These are phyloP conservation scores for Orthonychiurus folsomi DNA, from an alignment of 2,888 invertebrate genomes.

Conservation along the genomic window DNA sequence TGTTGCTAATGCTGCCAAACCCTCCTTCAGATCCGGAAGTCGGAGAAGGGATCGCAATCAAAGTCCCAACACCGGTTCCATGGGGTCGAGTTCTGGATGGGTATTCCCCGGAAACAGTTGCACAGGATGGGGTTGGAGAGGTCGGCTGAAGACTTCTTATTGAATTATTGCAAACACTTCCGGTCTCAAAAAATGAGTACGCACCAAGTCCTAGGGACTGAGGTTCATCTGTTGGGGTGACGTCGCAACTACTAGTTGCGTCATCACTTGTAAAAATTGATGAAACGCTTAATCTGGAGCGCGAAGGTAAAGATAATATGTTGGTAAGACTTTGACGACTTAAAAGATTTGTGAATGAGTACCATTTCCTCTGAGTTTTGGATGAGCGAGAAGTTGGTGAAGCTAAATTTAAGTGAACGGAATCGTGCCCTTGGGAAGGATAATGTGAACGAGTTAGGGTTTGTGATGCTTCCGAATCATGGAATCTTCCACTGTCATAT, in stretches of 20 bases:
- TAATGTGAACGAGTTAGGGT: too few species aligned
- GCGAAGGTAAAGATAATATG: constrained; percentile 28
- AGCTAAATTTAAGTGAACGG: too few species aligned
- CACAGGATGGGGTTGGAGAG: constrained; percentile 33
- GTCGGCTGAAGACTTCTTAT: constrained; percentile 11
- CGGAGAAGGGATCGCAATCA: not conserved
- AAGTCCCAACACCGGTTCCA: too few species aligned
- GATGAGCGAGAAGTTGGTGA: constrained; percentile 25
- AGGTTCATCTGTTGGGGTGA: constrained; percentile 8
- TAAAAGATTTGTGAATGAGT: constrained; percentile 38
- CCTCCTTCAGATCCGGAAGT: not conserved
- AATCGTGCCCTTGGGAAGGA: not conserved
- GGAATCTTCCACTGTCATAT: constrained; percentile 10
- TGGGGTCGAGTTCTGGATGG: constrained; percentile 14
- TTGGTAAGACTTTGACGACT: constrained; percentile 35
- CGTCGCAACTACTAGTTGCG: constrained; percentile 21
- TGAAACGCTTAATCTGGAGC: constrained; percentile 36
- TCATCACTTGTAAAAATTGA: constrained; percentile 29
- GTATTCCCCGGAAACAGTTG: constrained; percentile 33
- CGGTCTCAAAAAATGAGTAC: constrained; percentile 7
- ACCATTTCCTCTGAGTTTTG: constrained; percentile 37
- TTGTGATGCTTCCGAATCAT: not conserved
- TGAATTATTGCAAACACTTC: constrained; percentile 4
- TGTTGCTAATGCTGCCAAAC: not conserved
- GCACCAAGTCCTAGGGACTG: constrained; percentile 13